Base-by-base conservation (phyloP, 2,113 vertebrate species). In the Irena cyanogastra region DNA sequence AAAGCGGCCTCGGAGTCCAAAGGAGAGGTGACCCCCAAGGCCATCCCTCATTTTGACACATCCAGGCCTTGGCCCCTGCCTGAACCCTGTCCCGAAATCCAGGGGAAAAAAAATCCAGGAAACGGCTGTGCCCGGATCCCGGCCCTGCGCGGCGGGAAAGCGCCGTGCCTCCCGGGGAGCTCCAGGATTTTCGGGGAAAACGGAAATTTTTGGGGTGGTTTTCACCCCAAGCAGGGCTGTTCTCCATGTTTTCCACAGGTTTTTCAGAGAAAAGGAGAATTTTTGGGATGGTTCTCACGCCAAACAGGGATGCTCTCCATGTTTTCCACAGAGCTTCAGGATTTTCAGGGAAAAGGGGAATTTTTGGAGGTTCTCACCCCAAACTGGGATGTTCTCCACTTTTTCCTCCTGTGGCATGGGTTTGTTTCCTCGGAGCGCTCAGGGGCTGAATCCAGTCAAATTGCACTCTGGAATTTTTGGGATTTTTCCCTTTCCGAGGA, bases 31-130 rank as follows among this genome's bases (percentile, higher is more conserved):
- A 98, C 98, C 98, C 97, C 96, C 97, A 85, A 96, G 98, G 97
- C 93, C 97, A 98, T 98, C 97, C 96, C 97, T 98, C 98, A 98
- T 98, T 97, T 78, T 98, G 97, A 98, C 97, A 98, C 97, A 95
- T 98, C 97, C 97, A 96, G 76, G 96, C 97, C 94, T 92, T 97
- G 97, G 95, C 97, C 98, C 97, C 95, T 96, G 96, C 97, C 96
- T 97, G 98, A 98, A 98, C 98, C 95, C 97, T 97, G 97, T 95
- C 97, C 98, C 83, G 95, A 96, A 94, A 97, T 97, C 95, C 93
- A 95, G 56, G 56, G 37, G 2, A 41, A 59, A 50, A 42, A 49
- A 63, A 78, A 60, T 35, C 37, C 35, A 7, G 97, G 97, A 97
- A 98, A 83, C 16, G 24, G 95, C 90, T 65, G 89, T 64, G 93